Base-by-base conservation (phyloP, 1,140 invertebrate genomes). In the Zaprionus lachaisei region DNA sequence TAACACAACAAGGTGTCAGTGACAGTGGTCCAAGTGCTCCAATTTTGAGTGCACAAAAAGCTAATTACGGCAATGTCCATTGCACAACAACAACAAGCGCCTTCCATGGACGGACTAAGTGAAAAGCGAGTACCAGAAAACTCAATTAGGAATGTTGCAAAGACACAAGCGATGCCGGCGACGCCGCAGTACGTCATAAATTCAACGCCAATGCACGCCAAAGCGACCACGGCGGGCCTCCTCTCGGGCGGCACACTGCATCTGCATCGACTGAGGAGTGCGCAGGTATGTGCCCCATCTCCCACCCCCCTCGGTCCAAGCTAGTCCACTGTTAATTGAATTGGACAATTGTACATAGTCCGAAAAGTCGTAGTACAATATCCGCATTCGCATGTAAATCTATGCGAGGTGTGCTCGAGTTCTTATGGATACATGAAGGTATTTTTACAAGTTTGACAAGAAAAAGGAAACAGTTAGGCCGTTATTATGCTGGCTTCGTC, bases 71-170 rank as follows among this genome's bases (percentile, higher is more conserved):
- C 69, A 63, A 89, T 84, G 81, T 83, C 75, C 62, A 66, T 64
- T 79, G 70, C 78, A 68, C 79, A 78, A 70, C 61, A 72, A 24
- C 54, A 74, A 17, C 65, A 76, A 31, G 44, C 68, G 64, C 68
- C 78, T 54, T 64, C 79, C 79, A 81, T 84, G 84, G 84, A 90
- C 61, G 75, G 85, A 71, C 84, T 79, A 77, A 89, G 85, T 90
- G 84, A 90, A 84, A 90, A 81, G 54, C 81, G 68, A 79, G 72
- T 89, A 89, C 75, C 75, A 89, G 84, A 89, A 89, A 89, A 89
- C 84, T 89, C 84, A 89, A 90, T 90, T 89, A 89, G 81, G 71
- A 84, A 78, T 89, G 76, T 71, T 64, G 85, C 79, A 72, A 79
- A 67, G 65, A 77, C 78, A 66, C 74, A 75, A 71, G 63, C 63